Conservation (phyloP, 2,797 vertebrate genomes). For the Argyrosomus regius region DNA sequence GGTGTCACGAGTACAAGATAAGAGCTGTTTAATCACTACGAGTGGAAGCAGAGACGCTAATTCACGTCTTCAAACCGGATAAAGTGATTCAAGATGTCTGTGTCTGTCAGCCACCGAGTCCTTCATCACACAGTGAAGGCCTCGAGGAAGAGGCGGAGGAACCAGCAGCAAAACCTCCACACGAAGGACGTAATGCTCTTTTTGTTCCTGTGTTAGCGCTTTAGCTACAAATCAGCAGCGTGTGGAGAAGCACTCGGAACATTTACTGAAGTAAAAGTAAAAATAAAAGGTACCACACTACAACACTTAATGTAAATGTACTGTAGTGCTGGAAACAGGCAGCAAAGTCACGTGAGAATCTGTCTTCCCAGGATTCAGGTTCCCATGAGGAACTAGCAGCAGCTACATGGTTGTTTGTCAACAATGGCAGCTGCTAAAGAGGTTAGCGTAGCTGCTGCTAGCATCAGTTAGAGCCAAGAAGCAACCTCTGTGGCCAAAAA, state of each 20-base stretch:
- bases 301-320: too few relatives aligned
- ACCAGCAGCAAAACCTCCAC: background rate
- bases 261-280: background rate
- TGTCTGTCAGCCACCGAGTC: constrained; percentile 4
- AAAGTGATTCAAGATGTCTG: constrained; percentile 38
- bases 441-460: too few relatives aligned
- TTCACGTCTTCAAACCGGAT: constrained; percentile 15
- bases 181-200: too few relatives aligned
- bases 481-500: too few relatives aligned
- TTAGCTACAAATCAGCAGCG: background rate
- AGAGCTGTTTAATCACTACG: constrained; percentile 2
- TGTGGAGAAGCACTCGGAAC: background rate
- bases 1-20: background rate
- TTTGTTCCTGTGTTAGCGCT: background rate
- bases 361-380: too few relatives aligned
- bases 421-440: too few relatives aligned
- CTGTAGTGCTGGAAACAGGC: too few relatives aligned
- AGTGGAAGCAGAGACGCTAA: background rate
- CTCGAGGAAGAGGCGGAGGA: background rate
- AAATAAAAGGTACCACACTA: too few relatives aligned
- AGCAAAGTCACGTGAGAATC: too few relatives aligned
- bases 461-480: too few relatives aligned
- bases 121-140: background rate
- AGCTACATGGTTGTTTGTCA: too few relatives aligned
- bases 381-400: too few relatives aligned